A percentile compares a stretch with the other conserved stretches of the same genome.
Evolutionary conservation across 1,140 invertebrate genomes (phyloP).

Genomic region (Leptoteleia sp.): DNA sequence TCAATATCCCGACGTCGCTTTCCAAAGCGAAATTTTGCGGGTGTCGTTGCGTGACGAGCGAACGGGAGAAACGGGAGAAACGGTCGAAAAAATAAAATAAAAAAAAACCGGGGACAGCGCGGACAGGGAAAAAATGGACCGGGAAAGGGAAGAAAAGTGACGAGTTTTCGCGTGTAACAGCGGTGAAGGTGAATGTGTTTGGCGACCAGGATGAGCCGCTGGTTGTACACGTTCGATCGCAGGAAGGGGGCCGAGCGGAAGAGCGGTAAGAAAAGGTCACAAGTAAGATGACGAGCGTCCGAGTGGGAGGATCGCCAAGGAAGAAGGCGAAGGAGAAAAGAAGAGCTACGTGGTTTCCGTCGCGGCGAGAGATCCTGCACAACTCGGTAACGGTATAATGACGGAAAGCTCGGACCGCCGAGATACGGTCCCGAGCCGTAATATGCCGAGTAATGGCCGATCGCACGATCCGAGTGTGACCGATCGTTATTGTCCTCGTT

Average conservation of each 20-base stretch:
- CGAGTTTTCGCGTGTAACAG: too few relatives aligned
- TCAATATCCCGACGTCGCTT: constrained; percentile 53
- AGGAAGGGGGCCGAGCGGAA: constrained; percentile 21
- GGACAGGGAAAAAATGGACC: not conserved
- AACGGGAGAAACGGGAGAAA: constrained; percentile 1
- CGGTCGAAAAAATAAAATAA: too few relatives aligned
- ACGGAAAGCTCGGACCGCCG: constrained; percentile 52
- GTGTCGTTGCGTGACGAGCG: constrained; percentile 56
- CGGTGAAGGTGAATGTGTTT: too few relatives aligned
- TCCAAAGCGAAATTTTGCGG: constrained; percentile 64
- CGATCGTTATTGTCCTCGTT: constrained; percentile 57
- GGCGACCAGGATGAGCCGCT: too few relatives aligned
- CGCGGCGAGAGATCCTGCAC: constrained; percentile 48
- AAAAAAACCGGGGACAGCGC: too few relatives aligned
- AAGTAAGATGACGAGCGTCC: constrained; percentile 1
- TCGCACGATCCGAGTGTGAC: constrained; percentile 62
- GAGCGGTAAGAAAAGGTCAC: constrained; percentile 13
- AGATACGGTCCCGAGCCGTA: constrained; percentile 18
- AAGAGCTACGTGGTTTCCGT: constrained; percentile 41
- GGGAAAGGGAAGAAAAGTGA: not conserved
- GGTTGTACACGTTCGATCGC: constrained; percentile 49
- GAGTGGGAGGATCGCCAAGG: constrained; percentile 14
- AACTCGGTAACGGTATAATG: constrained; percentile 57
- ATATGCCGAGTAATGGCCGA: constrained; percentile 65
- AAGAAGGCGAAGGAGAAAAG: not conserved